Evolutionary conservation across 2,888 invertebrate genomes (phyloP).

Genomic region (Smittia aterrima): DNA sequence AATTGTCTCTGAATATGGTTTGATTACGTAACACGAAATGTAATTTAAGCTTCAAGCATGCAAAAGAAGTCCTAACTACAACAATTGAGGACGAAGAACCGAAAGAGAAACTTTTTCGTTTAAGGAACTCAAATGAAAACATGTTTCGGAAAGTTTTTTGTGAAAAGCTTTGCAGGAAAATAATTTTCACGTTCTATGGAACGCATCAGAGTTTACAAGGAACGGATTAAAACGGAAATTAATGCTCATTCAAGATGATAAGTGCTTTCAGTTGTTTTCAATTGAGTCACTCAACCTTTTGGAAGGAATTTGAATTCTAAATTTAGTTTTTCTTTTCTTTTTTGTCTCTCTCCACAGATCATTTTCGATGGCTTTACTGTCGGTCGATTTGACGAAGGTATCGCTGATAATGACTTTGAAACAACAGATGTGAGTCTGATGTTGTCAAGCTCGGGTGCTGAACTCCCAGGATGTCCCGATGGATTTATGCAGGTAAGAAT

Average conservation of each 20-base stretch:
- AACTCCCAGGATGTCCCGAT: constrained; percentile 77
- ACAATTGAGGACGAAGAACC: neutral
- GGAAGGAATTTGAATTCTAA: neutral
- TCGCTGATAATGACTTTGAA: constrained; percentile 54
- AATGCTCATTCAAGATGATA: too few species aligned
- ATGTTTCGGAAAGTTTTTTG: neutral
- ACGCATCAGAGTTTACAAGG: too few species aligned
- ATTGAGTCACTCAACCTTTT: neutral
- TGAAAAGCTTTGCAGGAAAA: neutral
- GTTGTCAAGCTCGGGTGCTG: constrained; percentile 55
- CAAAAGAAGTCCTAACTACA: neutral
- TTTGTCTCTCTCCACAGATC: constrained; percentile 59
- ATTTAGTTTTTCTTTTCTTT: constrained; percentile 20
- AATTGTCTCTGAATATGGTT: too few species aligned
- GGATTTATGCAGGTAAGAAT: constrained; percentile 83
- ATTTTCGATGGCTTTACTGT: constrained; percentile 87
- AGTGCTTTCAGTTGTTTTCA: neutral
- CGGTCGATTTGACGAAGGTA: constrained; percentile 72
- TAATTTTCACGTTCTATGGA: too few species aligned
- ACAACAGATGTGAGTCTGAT: constrained; percentile 53
- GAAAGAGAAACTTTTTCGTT: neutral
- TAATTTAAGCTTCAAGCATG: neutral
- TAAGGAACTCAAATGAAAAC: neutral
- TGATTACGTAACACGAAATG: neutral
- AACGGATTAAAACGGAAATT: too few species aligned